Conservation (phyloP, 2,888 invertebrate species). For the Myathropa florea region DNA sequence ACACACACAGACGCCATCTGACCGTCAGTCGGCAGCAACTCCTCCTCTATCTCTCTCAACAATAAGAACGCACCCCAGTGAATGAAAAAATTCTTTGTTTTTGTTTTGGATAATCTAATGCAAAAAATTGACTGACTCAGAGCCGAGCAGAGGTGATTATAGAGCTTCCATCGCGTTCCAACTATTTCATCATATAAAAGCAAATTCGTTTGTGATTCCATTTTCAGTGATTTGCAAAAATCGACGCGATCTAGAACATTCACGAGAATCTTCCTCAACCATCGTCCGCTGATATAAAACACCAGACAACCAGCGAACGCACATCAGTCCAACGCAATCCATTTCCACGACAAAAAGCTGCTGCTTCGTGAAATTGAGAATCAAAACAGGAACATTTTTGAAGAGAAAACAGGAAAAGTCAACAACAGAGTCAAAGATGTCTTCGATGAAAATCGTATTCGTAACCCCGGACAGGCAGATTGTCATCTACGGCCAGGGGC, state of each 20-base stretch:
- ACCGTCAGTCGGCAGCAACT: not conserved
- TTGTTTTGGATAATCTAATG: conserved; percentile 10
- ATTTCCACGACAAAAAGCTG: not conserved
- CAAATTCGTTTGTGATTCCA: conserved; percentile 25
- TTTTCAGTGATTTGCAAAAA: conserved; percentile 64
- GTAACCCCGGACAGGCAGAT: conserved; percentile 29
- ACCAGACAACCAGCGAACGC: not conserved
- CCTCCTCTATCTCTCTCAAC: not conserved
- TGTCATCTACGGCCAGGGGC: conserved; percentile 42
- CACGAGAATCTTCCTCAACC: not conserved
- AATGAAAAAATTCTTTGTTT: conserved; percentile 3
- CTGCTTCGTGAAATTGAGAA: not conserved
- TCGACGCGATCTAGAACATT: conserved; percentile 53
- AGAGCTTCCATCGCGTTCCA: not conserved
- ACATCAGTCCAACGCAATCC: not conserved
- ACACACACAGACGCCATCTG: conserved; percentile 1
- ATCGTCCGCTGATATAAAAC: conserved; percentile 40
- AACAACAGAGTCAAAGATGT: conserved; percentile 18
- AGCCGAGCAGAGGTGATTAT: conserved; percentile 9
- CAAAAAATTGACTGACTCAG: conserved; percentile 34
- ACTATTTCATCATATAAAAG: conserved; percentile 55
- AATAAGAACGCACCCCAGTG: conserved; percentile 3
- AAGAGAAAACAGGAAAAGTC: not conserved
- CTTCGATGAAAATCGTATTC: conserved; percentile 55
- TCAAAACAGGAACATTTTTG: not conserved